phyloP scores from a whole-genome alignment of 1,140 invertebrate species.

The Leptestheria dahalacensis region DNA sequence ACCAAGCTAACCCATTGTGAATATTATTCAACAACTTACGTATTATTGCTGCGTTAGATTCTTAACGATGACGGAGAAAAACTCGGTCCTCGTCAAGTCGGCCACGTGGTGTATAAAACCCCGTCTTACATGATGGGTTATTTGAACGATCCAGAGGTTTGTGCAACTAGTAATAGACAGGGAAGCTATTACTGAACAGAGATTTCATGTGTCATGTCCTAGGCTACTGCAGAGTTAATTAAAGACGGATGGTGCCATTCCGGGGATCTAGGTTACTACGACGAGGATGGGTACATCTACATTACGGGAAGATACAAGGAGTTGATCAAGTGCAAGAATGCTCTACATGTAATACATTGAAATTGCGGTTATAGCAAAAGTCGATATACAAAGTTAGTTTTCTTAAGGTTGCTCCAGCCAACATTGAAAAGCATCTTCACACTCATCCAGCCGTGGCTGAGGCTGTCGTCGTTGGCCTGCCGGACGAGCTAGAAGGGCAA shows the following conservation, averaged over 20 bases:
- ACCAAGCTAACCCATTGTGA: too few relatives aligned
- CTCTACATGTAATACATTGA: slow-evolving; percentile 8
- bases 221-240: not conserved
- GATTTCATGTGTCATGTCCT: too few relatives aligned
- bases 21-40: not conserved
- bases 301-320: slow-evolving; percentile 21
- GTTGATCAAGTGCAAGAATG: slow-evolving; percentile 13
- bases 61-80: slow-evolving; percentile 19
- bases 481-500: slow-evolving; percentile 29
- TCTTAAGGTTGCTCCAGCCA: slow-evolving; percentile 11
- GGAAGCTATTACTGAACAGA: too few relatives aligned
- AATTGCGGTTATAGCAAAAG: not conserved
- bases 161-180: too few relatives aligned
- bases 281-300: slow-evolving; percentile 19
- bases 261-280: slow-evolving; percentile 35
- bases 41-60: slow-evolving; percentile 21
- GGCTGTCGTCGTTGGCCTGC: slow-evolving; percentile 30
- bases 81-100: slow-evolving; percentile 20
- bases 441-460: slow-evolving; percentile 28
- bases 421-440: slow-evolving; percentile 22
- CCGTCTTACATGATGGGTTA: slow-evolving; percentile 49
- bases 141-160: slow-evolving; percentile 44
- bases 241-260: slow-evolving; percentile 32
- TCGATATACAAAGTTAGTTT: not conserved
- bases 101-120: slow-evolving; percentile 22